Percentiles rank a stretch among this genome's conserved stretches.
phyloP scores from a whole-genome alignment of 2,113 vertebrate species.

The Podarcis cretensis region DNA sequence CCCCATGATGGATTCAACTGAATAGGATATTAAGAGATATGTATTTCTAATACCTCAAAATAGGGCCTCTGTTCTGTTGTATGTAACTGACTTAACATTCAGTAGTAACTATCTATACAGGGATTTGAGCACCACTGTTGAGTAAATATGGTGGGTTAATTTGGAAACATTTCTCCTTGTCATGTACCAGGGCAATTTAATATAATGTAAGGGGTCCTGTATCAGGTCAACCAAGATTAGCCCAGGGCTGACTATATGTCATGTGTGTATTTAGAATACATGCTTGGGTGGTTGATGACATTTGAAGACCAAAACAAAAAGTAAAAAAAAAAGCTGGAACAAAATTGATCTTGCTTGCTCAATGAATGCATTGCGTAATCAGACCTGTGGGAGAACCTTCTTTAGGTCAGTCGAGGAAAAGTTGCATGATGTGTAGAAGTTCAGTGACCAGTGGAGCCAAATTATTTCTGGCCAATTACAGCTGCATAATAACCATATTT shows the following conservation, averaged over 20 bases:
- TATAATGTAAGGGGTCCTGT: not conserved
- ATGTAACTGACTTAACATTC: not conserved
- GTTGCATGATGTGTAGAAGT: not conserved
- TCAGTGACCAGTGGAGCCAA: not conserved
- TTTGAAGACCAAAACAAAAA: not conserved
- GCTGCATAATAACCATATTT: not conserved
- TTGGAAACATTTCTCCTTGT: not conserved
- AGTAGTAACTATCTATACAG: not conserved
- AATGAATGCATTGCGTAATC: not conserved
- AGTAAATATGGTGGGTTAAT: not conserved
- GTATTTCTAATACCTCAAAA: no score
- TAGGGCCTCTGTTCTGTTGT: not conserved
- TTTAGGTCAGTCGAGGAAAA: not conserved
- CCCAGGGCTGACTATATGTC: not conserved
- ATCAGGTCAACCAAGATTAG: not conserved
- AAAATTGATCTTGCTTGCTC: not conserved
- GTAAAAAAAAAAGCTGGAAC: not conserved
- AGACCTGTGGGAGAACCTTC: not conserved
- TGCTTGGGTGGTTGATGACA: not conserved
- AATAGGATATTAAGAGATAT: not conserved
- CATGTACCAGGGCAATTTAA: not conserved
- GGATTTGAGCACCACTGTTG: constrained; percentile 1
- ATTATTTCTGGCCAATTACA: not conserved
- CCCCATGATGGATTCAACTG: constrained; percentile 1
- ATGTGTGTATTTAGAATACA: constrained; percentile 1